A percentile compares a stretch with the other conserved stretches of the same genome.
Conservation (phyloP, 2,888 invertebrate species). For the Cheilosia grossa region DNA sequence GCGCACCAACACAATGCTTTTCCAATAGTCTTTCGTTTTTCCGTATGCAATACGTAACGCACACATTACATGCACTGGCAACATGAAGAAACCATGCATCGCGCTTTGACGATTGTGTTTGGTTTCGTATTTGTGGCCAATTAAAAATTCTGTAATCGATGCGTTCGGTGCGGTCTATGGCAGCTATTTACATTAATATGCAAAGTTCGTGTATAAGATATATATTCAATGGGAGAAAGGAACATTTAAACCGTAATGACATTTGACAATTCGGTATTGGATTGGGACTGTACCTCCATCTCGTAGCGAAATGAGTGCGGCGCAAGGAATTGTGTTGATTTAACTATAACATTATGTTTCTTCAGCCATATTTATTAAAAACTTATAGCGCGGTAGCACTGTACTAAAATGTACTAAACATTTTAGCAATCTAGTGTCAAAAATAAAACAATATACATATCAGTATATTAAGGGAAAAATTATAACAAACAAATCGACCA, state of each 20-base stretch:
- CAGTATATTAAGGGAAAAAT: no score
- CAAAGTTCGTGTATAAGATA: slow-evolving; percentile 28
- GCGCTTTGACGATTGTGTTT: slow-evolving; percentile 9
- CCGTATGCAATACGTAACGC: background rate
- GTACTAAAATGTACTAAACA: no score
- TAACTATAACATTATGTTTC: no score
- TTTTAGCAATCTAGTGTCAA: no score
- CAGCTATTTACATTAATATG: slow-evolving; percentile 50
- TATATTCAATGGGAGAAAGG: slow-evolving; percentile 2
- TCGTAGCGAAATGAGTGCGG: background rate
- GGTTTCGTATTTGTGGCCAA: slow-evolving; percentile 39
- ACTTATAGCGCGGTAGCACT: no score
- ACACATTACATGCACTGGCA: slow-evolving; percentile 5
- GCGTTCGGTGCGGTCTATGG: slow-evolving; percentile 34
- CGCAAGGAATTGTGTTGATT: background rate
- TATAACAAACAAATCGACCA: no score
- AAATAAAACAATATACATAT: no score
- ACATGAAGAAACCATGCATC: slow-evolving; percentile 21
- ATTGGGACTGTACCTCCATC: slow-evolving; percentile 11
- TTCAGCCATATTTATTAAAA: no score
- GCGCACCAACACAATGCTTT: slow-evolving; percentile 10
- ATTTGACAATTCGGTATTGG: slow-evolving; percentile 27
- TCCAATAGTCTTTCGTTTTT: background rate
- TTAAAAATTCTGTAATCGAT: slow-evolving; percentile 68
- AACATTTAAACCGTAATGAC: slow-evolving; percentile 36